These are phyloP conservation scores for Heliconius melpomene DNA, from an alignment of 1,140 invertebrate species.

Conservation along the genomic window DNA sequence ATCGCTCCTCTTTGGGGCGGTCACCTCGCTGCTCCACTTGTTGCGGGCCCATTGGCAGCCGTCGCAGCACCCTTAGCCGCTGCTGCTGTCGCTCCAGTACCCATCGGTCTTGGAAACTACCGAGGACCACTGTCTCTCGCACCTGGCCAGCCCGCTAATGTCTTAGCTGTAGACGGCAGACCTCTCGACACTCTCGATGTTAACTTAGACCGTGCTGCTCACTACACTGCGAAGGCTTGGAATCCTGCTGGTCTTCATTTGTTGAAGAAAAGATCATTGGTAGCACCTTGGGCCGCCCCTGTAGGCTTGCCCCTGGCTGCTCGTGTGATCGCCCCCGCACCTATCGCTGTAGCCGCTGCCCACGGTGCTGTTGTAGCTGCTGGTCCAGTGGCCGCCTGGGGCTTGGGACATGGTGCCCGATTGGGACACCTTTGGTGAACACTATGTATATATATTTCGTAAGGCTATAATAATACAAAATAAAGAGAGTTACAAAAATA, in stretches of 20 bases:
- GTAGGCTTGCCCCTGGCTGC: conserved; percentile 11
- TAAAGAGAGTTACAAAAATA: conserved; percentile 27
- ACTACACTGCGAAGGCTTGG: conserved; percentile 50
- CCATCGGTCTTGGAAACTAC: conserved; percentile 53
- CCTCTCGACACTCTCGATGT: conserved; percentile 69
- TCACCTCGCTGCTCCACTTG: conserved; percentile 33
- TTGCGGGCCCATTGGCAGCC: conserved; percentile 41
- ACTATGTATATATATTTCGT: not conserved
- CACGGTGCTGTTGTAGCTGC: conserved; percentile 4
- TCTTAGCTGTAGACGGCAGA: conserved; percentile 54
- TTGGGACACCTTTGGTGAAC: conserved; percentile 24
- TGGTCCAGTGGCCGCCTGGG: not conserved
- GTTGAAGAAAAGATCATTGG: conserved; percentile 30
- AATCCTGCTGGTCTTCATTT: conserved; percentile 24
- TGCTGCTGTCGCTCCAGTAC: conserved; percentile 34
- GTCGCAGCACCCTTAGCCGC: not conserved
- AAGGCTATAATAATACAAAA: not conserved
- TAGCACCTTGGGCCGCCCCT: conserved; percentile 12
- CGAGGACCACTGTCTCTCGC: conserved; percentile 61
- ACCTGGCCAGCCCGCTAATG: conserved; percentile 58
- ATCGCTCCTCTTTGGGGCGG: conserved; percentile 40
- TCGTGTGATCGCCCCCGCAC: conserved; percentile 23
- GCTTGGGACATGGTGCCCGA: not conserved
- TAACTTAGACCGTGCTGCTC: conserved; percentile 70
- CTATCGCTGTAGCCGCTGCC: conserved; percentile 18